Percentiles rank a stretch among this genome's conserved stretches.
Evolutionary conservation across 1,140 invertebrate species (phyloP).

Genomic region (Lamellibrachia luymesi): DNA sequence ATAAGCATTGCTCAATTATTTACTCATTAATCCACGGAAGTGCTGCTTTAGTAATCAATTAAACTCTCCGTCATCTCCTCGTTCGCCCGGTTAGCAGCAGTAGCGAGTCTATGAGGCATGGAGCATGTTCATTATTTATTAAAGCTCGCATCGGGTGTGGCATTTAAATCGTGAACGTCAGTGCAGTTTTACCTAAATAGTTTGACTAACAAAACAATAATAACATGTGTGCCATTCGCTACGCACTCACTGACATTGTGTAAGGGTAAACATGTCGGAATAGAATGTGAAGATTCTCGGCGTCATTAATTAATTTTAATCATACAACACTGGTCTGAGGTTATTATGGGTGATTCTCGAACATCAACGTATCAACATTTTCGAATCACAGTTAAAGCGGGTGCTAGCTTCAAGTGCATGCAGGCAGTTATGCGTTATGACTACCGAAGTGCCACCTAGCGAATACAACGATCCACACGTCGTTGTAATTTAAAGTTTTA

Average conservation of each 20-base stretch:
- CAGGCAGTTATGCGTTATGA: too few species aligned
- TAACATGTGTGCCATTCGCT: background rate
- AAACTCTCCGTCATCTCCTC: background rate
- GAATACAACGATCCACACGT: too few species aligned
- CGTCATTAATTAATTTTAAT: background rate
- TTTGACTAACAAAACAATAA: background rate
- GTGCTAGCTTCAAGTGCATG: too few species aligned
- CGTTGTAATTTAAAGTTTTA: too few species aligned
- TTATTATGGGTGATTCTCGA: too few species aligned
- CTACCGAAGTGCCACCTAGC: too few species aligned
- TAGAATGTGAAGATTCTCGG: background rate
- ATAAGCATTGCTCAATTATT: background rate
- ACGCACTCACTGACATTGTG: background rate
- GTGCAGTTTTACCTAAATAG: background rate
- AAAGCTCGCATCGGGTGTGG: background rate
- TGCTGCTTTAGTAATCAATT: background rate
- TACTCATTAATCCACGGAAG: background rate
- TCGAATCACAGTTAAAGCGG: too few species aligned
- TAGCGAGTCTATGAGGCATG: background rate
- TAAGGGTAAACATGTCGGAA: background rate
- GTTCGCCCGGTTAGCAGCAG: background rate
- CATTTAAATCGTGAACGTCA: background rate
- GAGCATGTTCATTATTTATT: background rate
- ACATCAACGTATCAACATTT: too few species aligned
- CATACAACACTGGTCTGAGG: too few species aligned